Percentiles rank a stretch among this genome's conserved stretches.
phyloP scores from a whole-genome alignment of 2,797 vertebrate genomes.

The Melanotaenia maccullochi region DNA sequence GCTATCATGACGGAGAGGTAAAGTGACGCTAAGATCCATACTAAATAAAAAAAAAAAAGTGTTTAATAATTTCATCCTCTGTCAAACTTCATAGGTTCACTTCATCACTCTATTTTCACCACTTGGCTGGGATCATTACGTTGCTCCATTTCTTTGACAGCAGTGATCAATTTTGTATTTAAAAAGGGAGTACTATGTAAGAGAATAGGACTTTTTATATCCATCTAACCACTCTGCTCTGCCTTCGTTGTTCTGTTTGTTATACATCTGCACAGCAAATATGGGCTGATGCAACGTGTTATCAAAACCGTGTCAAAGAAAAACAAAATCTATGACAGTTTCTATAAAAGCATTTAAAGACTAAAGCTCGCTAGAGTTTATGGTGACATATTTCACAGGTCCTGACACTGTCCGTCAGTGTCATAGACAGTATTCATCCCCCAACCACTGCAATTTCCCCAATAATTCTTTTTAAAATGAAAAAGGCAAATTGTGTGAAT shows the following conservation, averaged over 20 bases:
- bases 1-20: constrained; percentile 38
- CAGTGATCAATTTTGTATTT: constrained; percentile 50
- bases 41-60: constrained; percentile 31
- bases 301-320: constrained; percentile 12
- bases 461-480: constrained; percentile 43
- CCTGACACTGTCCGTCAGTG: constrained; percentile 26
- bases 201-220: constrained; percentile 37
- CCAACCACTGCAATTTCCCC: constrained; percentile 17
- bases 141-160: constrained; percentile 37
- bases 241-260: constrained; percentile 10
- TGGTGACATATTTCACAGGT: constrained; percentile 25
- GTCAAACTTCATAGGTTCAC: constrained; percentile 40
- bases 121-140: constrained; percentile 27
- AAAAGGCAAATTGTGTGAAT: constrained; percentile 56
- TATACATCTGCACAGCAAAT: constrained; percentile 5
- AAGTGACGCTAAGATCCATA: constrained; percentile 31
- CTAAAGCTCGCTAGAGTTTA: constrained; percentile 29
- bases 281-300: constrained; percentile 29
- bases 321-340: constrained; percentile 24
- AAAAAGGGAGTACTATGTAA: constrained; percentile 13
- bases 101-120: constrained; percentile 41
- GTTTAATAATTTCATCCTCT: constrained; percentile 55
- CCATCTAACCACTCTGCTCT: constrained; percentile 23
- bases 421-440: constrained; percentile 34
- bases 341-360: constrained; percentile 20